phyloP scores from a whole-genome alignment of 2,113 vertebrate genomes.

The Amazona vittata region DNA sequence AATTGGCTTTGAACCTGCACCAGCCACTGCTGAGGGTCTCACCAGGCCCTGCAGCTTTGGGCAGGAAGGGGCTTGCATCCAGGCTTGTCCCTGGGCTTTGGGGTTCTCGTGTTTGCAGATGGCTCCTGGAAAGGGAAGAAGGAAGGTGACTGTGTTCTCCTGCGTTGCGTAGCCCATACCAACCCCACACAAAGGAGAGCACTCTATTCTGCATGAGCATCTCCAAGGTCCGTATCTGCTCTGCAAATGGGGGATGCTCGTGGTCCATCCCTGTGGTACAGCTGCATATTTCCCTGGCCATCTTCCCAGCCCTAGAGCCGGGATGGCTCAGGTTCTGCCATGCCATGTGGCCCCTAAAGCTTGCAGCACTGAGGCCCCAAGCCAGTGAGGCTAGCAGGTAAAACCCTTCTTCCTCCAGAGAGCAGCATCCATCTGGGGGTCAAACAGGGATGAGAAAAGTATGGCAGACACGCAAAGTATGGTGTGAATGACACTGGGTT shows the following conservation, averaged over 20 bases:
- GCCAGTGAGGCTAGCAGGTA: neutral
- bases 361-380: neutral
- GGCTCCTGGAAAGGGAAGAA: neutral
- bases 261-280: neutral
- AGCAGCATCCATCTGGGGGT: neutral
- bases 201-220: neutral
- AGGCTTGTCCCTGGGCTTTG: neutral
- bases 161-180: rapidly evolving
- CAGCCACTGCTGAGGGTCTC: rapidly evolving
- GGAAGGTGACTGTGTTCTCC: neutral
- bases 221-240: rapidly evolving
- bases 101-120: neutral
- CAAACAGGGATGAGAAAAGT: neutral
- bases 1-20: neutral
- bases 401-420: neutral
- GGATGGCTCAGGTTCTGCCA: neutral
- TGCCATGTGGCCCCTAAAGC: neutral
- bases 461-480: rapidly evolving
- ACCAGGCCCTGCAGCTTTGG: neutral
- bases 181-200: neutral
- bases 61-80: neutral
- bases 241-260: rapidly evolving
- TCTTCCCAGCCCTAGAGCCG: rapidly evolving
- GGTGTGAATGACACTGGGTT: neutral
- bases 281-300: neutral